phyloP scores from a whole-genome alignment of 1,140 invertebrate genomes.

The Hyphantria cunea region DNA sequence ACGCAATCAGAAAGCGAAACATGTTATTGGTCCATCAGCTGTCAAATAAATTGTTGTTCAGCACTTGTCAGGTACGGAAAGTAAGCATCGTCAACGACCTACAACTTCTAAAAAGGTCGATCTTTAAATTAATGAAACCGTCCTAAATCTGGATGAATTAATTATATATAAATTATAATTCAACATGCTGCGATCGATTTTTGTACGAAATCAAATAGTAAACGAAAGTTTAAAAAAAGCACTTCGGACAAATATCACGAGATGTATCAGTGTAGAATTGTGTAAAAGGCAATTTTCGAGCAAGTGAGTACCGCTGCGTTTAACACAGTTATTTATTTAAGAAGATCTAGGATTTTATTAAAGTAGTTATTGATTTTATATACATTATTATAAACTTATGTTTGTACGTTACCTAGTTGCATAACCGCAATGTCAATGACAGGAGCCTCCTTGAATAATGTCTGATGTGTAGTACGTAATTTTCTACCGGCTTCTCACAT shows the following conservation, averaged over 20 bases:
- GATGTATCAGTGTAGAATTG: conserved; percentile 84
- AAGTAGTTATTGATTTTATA: not conserved
- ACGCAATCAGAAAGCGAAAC: no score
- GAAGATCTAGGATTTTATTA: no score
- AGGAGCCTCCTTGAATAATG: conserved; percentile 40
- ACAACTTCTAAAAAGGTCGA: conserved; percentile 74
- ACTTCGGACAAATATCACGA: conserved; percentile 81
- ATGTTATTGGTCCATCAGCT: no score
- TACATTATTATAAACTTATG: conserved; percentile 6
- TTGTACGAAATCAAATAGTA: conserved; percentile 85
- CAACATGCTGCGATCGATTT: conserved; percentile 85
- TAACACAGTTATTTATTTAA: not conserved
- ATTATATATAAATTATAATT: conserved; percentile 45
- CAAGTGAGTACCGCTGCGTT: conserved; percentile 77
- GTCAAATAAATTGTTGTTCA: no score
- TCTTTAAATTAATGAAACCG: conserved; percentile 58
- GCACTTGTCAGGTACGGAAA: no score
- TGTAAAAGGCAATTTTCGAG: conserved; percentile 83
- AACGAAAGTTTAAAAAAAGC: conserved; percentile 83
- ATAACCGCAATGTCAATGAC: conserved; percentile 1
- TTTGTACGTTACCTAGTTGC: not conserved
- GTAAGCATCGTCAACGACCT: conserved; percentile 22
- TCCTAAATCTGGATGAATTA: conserved; percentile 66
- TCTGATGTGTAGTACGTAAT: conserved; percentile 58
- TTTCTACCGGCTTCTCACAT: conserved; percentile 48